Percentiles rank a stretch among this genome's conserved stretches.
These are phyloP conservation scores for Callipepla squamata DNA, from an alignment of 2,113 vertebrate genomes.

Conservation along the genomic window DNA sequence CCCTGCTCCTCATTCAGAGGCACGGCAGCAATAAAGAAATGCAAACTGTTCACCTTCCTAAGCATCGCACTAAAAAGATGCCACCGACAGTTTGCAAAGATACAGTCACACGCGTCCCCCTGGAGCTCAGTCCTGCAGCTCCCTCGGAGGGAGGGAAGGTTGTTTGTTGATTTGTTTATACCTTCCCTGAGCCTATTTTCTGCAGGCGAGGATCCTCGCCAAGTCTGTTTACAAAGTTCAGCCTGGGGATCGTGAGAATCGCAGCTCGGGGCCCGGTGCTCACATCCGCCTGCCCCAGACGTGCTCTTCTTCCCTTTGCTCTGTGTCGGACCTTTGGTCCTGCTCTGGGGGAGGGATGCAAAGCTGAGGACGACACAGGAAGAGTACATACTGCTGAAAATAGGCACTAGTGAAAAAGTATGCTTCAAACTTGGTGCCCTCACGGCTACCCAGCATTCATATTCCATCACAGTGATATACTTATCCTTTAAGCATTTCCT, in stretches of 20 bases:
- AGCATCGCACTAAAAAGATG: background rate
- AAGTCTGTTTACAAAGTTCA: conserved; percentile 78
- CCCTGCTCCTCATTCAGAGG: background rate
- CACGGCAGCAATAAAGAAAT: background rate
- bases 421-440: background rate
- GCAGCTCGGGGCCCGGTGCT: conserved; percentile 14
- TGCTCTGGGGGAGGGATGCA: background rate
- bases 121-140: background rate
- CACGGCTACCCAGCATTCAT: background rate
- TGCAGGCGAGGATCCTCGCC: conserved; percentile 56
- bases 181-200: conserved; percentile 48
- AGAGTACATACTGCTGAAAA: background rate
- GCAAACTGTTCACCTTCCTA: background rate
- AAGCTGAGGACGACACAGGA: background rate
- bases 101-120: background rate
- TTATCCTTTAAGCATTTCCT: background rate
- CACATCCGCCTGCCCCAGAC: conserved; percentile 1
- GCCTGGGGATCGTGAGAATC: conserved; percentile 74
- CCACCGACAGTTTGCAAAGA: background rate
- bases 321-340: background rate
- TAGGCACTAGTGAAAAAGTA: background rate
- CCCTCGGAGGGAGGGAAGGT: background rate
- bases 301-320: conserved; percentile 8
- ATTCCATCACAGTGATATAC: background rate
- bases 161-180: conserved; percentile 10